phyloP scores from a whole-genome alignment of 1,140 invertebrate species.

The Ceratina australensis region DNA sequence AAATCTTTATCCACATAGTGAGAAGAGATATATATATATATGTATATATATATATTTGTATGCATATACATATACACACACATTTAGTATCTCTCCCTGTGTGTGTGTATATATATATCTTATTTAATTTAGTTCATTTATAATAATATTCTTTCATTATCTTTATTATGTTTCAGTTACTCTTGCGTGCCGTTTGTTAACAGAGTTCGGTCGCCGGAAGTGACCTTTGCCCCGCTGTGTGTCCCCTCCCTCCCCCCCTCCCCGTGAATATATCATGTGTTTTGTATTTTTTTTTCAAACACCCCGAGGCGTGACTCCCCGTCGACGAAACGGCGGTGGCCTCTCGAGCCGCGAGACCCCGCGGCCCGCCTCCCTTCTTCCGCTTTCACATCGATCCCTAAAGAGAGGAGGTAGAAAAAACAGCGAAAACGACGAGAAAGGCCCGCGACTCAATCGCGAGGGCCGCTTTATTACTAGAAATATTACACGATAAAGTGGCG shows the following conservation, averaged over 20 bases:
- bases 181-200: constrained; percentile 54
- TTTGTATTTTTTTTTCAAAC: not conserved
- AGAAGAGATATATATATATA: constrained; percentile 74
- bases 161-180: constrained; percentile 76
- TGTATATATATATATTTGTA: constrained; percentile 9
- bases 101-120: constrained; percentile 69
- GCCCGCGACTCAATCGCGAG: constrained; percentile 49
- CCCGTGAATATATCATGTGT: not conserved
- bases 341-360: constrained; percentile 5
- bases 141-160: constrained; percentile 70
- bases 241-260: not conserved
- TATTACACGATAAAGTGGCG: constrained; percentile 62
- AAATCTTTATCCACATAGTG: constrained; percentile 75
- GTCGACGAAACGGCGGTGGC: no score
- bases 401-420: constrained; percentile 78
- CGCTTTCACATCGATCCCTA: constrained; percentile 60
- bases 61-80: constrained; percentile 67
- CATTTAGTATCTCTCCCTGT: constrained; percentile 68
- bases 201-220: constrained; percentile 58
- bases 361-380: constrained; percentile 31
- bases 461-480: constrained; percentile 59
- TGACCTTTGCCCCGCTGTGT: constrained; percentile 24
- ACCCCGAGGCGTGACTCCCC: constrained; percentile 23
- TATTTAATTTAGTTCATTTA: constrained; percentile 65
- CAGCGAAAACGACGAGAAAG: constrained; percentile 77